Base-by-base conservation (phyloP, 2,113 vertebrate species). In the Nettapus auritus region DNA sequence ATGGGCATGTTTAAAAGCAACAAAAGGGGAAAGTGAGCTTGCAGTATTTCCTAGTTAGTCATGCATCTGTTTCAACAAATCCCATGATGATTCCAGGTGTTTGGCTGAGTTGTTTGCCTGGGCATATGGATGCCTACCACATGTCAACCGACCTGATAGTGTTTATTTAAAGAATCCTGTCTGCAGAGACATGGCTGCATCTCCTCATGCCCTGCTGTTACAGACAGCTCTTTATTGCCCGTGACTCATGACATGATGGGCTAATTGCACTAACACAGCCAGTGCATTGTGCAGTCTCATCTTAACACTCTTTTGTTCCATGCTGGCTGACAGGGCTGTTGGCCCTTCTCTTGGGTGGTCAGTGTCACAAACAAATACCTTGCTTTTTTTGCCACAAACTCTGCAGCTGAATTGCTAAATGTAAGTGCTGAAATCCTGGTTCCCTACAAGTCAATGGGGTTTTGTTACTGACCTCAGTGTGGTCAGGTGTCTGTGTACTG, bases 261-360 rank as follows among this genome's bases (percentile, higher is more conserved):
- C 66, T 80, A 73, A 82, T 57, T 84, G 74, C 60, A 62, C 57
- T 82, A 82, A 82, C 0, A 4, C 38, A 85, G 46, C 38, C 89
- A 82, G 28, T 33, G 84, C 48, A 44, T 82, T 87, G 48, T 92
- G 70, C 17, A 25, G 48, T 79, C 69, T 52, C 66, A 68, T 74
- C 36, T 93, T 60, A 94, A 79, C 77, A 18, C 8, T 56, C 46
- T 63, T 94, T 94, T 95, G 91, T 95, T 94, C 62, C 64, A 16
- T 53, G 53, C 71, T 86, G 21, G 6, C 42, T 82, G 74, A 23
- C 68, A 68, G 48, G 18, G 42, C 29, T 86, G 48, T 34, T 90
- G 42, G 88, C 53, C 46, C 38, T 20, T 82, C 56, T 60, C 76
- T 66, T 63, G 64, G 31, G 55, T 67, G 59, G 36, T 46, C 86